Percentiles rank a stretch among this genome's conserved stretches.
These are phyloP conservation scores for Pogonocichla stellata DNA, from an alignment of 2,113 vertebrate genomes.

Conservation along the genomic window DNA sequence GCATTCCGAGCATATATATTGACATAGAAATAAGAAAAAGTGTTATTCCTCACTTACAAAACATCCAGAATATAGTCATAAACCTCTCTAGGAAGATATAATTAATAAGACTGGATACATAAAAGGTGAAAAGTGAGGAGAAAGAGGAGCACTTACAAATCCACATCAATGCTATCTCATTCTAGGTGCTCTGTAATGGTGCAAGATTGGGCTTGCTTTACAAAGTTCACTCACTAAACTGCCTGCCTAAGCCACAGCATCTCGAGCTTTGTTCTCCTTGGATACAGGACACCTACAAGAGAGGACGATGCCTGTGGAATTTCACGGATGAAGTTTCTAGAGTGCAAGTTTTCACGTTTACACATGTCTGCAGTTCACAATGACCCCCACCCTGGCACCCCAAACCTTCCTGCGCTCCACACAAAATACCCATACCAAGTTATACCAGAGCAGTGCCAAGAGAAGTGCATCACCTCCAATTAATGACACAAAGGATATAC, in stretches of 20 bases:
- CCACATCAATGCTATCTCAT: background rate
- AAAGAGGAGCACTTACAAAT: background rate
- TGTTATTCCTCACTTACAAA: background rate
- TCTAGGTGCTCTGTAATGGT: background rate
- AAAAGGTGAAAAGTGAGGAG: background rate
- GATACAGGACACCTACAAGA: background rate
- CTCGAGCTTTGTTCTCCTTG: background rate
- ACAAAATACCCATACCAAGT: background rate
- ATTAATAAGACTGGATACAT: background rate
- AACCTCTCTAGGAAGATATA: background rate
- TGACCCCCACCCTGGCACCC: background rate
- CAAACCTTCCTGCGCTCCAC: background rate
- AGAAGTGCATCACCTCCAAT: background rate
- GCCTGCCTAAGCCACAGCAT: slow-evolving; percentile 4
- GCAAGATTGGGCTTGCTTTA: background rate
- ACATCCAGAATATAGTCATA: background rate
- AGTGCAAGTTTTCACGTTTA: background rate
- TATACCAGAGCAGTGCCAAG: background rate
- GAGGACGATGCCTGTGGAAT: background rate
- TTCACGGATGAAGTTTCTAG: background rate
- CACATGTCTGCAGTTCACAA: accelerated
- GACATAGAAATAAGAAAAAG: background rate
- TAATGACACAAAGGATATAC: background rate
- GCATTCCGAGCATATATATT: background rate
- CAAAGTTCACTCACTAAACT: background rate